Evolutionary conservation across 2,888 invertebrate species (phyloP).

Genomic region (Busseola fusca): DNA sequence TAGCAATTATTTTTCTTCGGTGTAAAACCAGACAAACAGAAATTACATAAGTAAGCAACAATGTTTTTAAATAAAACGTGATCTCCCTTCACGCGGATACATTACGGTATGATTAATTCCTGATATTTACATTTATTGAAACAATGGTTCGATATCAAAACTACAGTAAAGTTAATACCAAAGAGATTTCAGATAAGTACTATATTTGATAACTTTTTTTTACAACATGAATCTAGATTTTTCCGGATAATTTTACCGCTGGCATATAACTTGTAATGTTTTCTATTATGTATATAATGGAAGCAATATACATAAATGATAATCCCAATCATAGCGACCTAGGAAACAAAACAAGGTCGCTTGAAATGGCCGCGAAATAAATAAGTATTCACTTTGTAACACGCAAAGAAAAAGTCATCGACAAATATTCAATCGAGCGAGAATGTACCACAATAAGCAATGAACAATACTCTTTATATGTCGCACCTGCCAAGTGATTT

Average conservation of each 20-base stretch:
- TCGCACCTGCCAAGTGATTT: slow-evolving; percentile 30
- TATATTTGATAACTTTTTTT: not conserved
- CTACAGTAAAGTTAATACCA: not conserved
- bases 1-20: slow-evolving; percentile 1
- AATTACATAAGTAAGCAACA: slow-evolving; percentile 19
- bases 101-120: slow-evolving; percentile 18
- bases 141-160: not conserved
- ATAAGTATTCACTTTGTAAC: slow-evolving; percentile 39
- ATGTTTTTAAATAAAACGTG: slow-evolving; percentile 26
- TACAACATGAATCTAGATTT: not conserved
- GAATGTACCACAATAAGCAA: slow-evolving; percentile 45
- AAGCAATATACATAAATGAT: slow-evolving; percentile 3
- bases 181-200: not conserved
- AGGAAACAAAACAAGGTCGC: slow-evolving; percentile 47
- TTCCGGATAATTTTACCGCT: not conserved
- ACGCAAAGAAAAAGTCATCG: slow-evolving; percentile 36
- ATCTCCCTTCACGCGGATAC: slow-evolving; percentile 33
- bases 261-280: no score
- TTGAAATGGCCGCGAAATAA: slow-evolving; percentile 44
- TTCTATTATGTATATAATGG: slow-evolving; percentile 2
- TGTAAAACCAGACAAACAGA: slow-evolving; percentile 10
- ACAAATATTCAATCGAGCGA: slow-evolving; percentile 47
- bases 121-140: slow-evolving; percentile 13
- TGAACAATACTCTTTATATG: slow-evolving; percentile 24
- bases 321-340: slow-evolving; percentile 19